These are phyloP conservation scores for Pachyseris speciosa DNA, from an alignment of 64 coral and sea anemone genomes.

Conservation along the genomic window DNA sequence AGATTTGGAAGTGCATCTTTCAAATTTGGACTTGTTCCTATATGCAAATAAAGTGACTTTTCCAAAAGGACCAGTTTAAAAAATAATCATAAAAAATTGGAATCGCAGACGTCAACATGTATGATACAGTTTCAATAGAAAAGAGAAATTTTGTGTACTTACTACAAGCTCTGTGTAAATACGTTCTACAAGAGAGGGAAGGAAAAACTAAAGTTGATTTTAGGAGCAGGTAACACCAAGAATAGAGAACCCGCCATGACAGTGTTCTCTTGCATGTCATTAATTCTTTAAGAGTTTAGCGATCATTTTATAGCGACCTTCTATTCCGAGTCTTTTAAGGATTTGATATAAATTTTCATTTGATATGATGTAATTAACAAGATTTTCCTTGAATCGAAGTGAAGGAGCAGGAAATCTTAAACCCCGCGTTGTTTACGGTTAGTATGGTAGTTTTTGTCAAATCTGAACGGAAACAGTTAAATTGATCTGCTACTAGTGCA, in stretches of 20 bases:
- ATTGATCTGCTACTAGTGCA: not conserved
- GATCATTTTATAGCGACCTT: slow-evolving; percentile 11
- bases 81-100: too few relatives aligned
- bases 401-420: not conserved
- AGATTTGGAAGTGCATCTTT: not conserved
- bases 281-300: slow-evolving; percentile 21
- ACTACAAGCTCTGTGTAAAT: not conserved
- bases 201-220: not conserved
- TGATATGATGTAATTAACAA: not conserved
- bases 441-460: not conserved
- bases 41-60: too few relatives aligned
- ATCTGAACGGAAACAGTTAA: not conserved
- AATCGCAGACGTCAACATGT: not conserved
- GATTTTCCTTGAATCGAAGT: not conserved
- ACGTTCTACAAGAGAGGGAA: not conserved
- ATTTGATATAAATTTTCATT: not conserved
- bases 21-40: too few relatives aligned
- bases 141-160: not conserved
- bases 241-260: not conserved
- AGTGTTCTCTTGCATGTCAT: slow-evolving; percentile 49
- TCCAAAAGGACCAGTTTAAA: too few relatives aligned
- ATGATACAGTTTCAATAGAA: not conserved
- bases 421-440: not conserved
- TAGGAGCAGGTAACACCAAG: slow-evolving; percentile 29
- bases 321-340: not conserved